These are phyloP conservation scores for Nephrotoma guestfalica DNA, from an alignment of 2,888 invertebrate species.

Conservation along the genomic window DNA sequence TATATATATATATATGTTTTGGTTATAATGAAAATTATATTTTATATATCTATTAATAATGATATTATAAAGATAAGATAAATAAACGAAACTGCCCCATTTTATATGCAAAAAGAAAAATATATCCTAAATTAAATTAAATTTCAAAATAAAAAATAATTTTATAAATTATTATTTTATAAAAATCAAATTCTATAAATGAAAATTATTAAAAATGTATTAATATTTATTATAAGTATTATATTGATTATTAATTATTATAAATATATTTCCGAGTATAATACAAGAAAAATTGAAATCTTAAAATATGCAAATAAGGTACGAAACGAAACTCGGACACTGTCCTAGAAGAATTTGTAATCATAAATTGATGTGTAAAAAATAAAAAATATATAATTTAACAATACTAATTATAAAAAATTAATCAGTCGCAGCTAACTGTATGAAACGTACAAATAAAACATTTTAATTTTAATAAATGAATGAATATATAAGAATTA, in stretches of 20 bases:
- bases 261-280: constrained; percentile 1
- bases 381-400: not conserved
- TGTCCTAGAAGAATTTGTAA: constrained; percentile 4
- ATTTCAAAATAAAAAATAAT: not conserved
- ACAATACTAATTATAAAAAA: not conserved
- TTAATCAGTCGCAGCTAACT: constrained; percentile 2
- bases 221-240: no score
- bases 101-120: not conserved
- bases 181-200: not conserved
- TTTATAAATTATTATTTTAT: not conserved
- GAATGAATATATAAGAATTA: not conserved
- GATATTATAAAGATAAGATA: not conserved
- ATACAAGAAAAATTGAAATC: not conserved
- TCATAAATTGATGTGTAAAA: not conserved
- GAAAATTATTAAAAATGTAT: not conserved
- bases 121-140: not conserved
- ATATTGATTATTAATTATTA: no score
- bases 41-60: no score
- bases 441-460: constrained; percentile 4
- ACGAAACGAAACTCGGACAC: constrained; percentile 2
- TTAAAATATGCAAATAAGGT: not conserved
- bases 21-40: no score
- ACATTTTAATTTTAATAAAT: constrained; percentile 1
- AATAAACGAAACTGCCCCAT: not conserved
- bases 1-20: not conserved